Percentiles rank a stretch among this genome's conserved stretches.
These are phyloP conservation scores for Mythimna impura DNA, from an alignment of 2,888 invertebrate genomes.

Conservation along the genomic window DNA sequence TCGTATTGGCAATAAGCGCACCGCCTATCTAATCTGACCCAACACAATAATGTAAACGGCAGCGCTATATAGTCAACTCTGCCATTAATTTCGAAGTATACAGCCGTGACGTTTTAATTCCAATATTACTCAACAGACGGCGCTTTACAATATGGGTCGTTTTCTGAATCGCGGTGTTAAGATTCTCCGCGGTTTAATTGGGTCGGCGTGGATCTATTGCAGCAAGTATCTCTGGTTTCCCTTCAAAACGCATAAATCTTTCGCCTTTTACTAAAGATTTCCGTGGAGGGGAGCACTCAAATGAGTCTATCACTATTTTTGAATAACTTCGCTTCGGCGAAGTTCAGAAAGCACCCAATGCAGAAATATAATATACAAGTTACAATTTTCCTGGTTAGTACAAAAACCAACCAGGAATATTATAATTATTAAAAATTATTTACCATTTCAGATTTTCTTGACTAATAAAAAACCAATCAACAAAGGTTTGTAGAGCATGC, in stretches of 20 bases:
- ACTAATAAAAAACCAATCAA: not conserved
- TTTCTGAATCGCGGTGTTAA: no score
- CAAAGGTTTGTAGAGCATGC: no score
- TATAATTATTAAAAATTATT: not conserved
- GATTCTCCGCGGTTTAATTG: not conserved
- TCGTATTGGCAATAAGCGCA: no score
- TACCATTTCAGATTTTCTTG: not conserved
- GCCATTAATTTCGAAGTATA: no score
- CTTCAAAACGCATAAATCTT: conserved; percentile 93
- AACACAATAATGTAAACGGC: no score
- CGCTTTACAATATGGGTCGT: no score
- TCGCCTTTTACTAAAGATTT: conserved; percentile 95
- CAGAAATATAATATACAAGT: not conserved
- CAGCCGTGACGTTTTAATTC: no score
- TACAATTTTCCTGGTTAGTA: not conserved
- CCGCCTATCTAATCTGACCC: no score
- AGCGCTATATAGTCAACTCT: no score
- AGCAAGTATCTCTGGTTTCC: conserved; percentile 89
- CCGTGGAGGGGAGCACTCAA: conserved; percentile 93
- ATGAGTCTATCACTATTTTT: conserved; percentile 87
- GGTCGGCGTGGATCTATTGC: not conserved
- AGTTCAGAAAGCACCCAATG: not conserved
- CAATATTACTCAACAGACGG: no score
- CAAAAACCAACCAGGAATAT: not conserved
- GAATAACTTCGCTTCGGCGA: conserved; percentile 3